Percentiles rank a stretch among this genome's conserved stretches.
These are phyloP conservation scores for Nemotelus pantherinus DNA, from an alignment of 2,888 invertebrate genomes.

Conservation along the genomic window DNA sequence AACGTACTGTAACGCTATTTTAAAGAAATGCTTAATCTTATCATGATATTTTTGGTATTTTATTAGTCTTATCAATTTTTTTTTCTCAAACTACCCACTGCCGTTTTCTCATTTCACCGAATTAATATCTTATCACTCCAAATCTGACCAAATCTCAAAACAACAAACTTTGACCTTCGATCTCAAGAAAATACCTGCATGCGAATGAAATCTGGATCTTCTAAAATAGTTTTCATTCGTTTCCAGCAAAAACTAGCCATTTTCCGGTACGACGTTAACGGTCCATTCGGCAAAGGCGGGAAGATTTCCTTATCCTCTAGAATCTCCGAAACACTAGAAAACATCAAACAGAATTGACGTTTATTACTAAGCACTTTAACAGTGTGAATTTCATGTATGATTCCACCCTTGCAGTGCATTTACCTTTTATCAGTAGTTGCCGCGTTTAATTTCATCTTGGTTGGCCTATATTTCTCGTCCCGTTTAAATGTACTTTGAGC, in stretches of 20 bases:
- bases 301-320: conserved; percentile 64
- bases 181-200: conserved; percentile 64
- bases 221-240: conserved; percentile 67
- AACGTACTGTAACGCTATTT: no score
- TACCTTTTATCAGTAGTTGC: conserved; percentile 28
- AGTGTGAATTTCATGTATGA: not conserved
- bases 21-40: no score
- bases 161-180: no score
- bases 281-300: conserved; percentile 72
- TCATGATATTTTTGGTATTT: no score
- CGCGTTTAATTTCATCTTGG: not conserved
- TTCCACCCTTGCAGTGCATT: not conserved
- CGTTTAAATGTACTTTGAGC: no score
- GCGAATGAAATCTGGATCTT: conserved; percentile 67
- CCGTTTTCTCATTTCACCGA: no score
- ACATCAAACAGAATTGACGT: not conserved
- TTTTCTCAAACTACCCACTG: no score
- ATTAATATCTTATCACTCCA: no score
- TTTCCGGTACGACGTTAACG: conserved; percentile 71
- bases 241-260: conserved; percentile 76
- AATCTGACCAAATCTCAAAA: no score
- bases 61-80: no score
- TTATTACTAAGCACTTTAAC: not conserved
- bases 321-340: conserved; percentile 51
- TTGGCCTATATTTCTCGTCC: no score